Evolutionary conservation across 35 echinoderm and acorn worm genomes (phyloP).

Genomic region (Apostichopus californicus): DNA sequence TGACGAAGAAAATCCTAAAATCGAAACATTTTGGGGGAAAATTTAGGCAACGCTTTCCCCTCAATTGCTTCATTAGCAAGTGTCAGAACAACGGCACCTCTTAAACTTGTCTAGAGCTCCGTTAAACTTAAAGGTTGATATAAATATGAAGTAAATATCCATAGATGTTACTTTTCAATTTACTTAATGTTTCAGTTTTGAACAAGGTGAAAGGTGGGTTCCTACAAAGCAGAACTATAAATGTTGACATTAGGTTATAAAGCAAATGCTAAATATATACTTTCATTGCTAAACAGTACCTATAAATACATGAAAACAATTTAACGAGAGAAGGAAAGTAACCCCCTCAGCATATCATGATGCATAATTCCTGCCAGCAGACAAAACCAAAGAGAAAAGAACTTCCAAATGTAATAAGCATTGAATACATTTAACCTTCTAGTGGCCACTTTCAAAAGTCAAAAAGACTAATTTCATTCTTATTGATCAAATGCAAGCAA

Average conservation of each 20-base stretch:
- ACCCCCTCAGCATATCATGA: neutral
- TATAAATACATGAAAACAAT: too few relatives aligned
- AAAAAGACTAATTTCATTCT: too few relatives aligned
- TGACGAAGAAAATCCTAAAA: slow-evolving; percentile 42
- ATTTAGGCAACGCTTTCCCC: neutral
- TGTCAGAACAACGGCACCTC: neutral
- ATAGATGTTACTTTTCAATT: too few relatives aligned
- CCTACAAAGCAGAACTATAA: neutral
- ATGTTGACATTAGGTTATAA: neutral
- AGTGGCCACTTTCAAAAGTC: neutral
- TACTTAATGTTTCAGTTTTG: neutral
- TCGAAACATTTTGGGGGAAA: neutral
- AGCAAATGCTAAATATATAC: neutral
- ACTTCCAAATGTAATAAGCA: neutral
- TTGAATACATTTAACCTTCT: neutral
- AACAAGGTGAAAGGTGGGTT: neutral
- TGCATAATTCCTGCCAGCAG: neutral
- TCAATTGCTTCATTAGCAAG: neutral
- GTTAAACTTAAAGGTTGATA: neutral
- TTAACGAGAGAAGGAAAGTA: neutral
- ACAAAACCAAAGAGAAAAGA: neutral
- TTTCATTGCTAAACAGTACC: neutral
- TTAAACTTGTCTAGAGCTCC: neutral
- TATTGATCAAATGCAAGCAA: neutral
- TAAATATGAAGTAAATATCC: neutral